Base-by-base conservation (phyloP, 2,113 vertebrate species). In the Planiliza haematocheilus region DNA sequence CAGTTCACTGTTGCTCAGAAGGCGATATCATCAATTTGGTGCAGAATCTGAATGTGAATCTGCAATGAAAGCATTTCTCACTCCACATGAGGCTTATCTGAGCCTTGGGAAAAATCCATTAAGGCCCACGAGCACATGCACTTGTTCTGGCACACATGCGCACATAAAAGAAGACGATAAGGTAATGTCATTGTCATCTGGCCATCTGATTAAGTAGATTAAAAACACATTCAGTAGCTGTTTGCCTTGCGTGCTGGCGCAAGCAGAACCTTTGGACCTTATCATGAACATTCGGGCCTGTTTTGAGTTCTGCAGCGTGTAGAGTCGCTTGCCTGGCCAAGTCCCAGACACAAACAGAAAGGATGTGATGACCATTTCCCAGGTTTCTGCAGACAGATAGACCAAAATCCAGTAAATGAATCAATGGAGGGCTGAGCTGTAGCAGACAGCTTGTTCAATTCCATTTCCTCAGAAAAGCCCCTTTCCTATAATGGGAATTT, bases 381-480 rank as follows among this genome's bases (percentile, higher is more conserved):
- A 73, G 56, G 69, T 79, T 78, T 77, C 36, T 60, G 46, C 41
- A 14, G 51, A 56, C 73, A 43, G 39, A 70, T 45, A 61, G 18
- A 69, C 52, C 10, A 17, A 36, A 45, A 79, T 39, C 64, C 55
- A 43, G 53, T 80, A 55, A 43, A 37, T 59, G 64, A 83, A 69
- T 81, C 75, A 65, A 79, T 76, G 45, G 20, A 65, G 39, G 41
- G 14, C 48, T n/a, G 60, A 76, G 69, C 59, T 64, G 24, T 30
- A n/a, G 16, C 16, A 46, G 75, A 83, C 70, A 77, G 57, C 66
- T 77, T 58, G 74, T 74, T 86, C 81, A 66, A 71, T 85, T 91
- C 62, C 39, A 78, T 83, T 91, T 91, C 83, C 82, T 87, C 63
- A 48, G 71, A 82, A 84, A 83, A 86, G 20, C 53, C 68, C 72